Base-by-base conservation (phyloP, 2,888 invertebrate genomes). In the Ptychoptera albimana region DNA sequence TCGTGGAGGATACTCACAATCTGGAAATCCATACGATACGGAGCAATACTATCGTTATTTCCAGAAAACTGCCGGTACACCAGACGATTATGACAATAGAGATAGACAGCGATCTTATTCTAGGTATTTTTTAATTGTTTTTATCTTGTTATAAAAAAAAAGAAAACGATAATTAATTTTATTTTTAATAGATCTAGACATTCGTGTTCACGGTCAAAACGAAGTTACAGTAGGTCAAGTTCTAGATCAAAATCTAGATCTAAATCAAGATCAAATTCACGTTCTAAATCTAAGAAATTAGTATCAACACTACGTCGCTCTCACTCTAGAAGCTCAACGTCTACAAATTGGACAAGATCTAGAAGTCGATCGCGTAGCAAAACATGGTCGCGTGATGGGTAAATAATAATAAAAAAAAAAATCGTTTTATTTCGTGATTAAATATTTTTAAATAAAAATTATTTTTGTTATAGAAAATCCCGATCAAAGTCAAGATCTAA, bases 61-160 rank as follows among this genome's bases (percentile, higher is more conserved):
- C 50, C 72, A 74, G 42, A 75, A 70, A 53, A 63, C 79, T 32
- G 66, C 74, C 0, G 71, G 73, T 39, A 66, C 71, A 37, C 72
- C 74, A 42, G 62, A 66, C 15, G 72, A 70, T 45, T 66, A 68
- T 49, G 69, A 71, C 51, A 69, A 70, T 51, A 23, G 55, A 2
- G 49, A 54, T 44, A 50, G 54, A 13, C 51, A 56, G 8, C 42
- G 64, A 50, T 52, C 64, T 55, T 57, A 23, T 23, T 23, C 23
- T 23, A 23, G 23, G 23, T 23, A 23, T 5, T 23, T 23, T 23
- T 23, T 3, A 7, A 23, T 23, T 23, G 3, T 23, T 7, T 23
- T 23, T 23, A 23, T 32, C 32, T 11, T 11, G 32, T 9, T 7
- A 32, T 11, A 30, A 8, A 30, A 30, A 30, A 30, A 30, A 6